phyloP scores from a whole-genome alignment of 2,113 vertebrate species.

The Pao palembangensis region DNA sequence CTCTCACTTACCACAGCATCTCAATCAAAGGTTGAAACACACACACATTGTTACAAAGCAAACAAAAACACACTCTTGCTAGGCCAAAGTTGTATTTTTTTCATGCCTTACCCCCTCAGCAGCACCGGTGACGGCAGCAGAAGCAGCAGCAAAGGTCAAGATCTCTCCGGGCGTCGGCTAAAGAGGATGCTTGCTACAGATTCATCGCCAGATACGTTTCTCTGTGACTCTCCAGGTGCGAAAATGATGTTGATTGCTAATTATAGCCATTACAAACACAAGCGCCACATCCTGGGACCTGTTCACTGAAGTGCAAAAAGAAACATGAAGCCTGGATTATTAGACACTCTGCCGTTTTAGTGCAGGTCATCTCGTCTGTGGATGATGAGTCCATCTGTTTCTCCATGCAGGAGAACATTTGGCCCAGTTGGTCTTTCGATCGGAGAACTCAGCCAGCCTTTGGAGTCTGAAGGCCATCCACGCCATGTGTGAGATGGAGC shows the following conservation, averaged over 20 bases:
- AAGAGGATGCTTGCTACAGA: slow-evolving; percentile 86
- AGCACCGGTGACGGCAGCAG: slow-evolving; percentile 18
- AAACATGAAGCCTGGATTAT: neutral
- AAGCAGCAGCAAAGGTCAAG: slow-evolving; percentile 24
- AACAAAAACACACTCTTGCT: no score
- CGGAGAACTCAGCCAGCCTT: slow-evolving; percentile 92
- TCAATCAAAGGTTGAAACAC: slow-evolving; percentile 53
- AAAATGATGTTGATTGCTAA: neutral
- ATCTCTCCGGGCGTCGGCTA: slow-evolving; percentile 53
- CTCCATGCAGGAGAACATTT: slow-evolving; percentile 82
- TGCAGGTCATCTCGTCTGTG: slow-evolving; percentile 19
- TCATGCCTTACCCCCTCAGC: neutral
- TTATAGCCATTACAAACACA: neutral
- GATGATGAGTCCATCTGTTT: slow-evolving; percentile 34
- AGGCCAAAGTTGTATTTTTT: neutral
- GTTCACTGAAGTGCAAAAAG: no score
- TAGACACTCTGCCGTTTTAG: slow-evolving; percentile 11
- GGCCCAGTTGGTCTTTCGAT: slow-evolving; percentile 95
- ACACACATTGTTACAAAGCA: no score
- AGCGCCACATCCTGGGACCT: no score
- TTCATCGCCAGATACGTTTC: slow-evolving; percentile 80
- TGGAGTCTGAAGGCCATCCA: slow-evolving; percentile 95
- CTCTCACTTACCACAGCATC: slow-evolving; percentile 77
- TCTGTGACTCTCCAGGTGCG: slow-evolving; percentile 87
- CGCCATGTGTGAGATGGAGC: slow-evolving; percentile 95